Base-by-base conservation (phyloP, 2,113 vertebrate genomes). In the Corythaixoides concolor region DNA sequence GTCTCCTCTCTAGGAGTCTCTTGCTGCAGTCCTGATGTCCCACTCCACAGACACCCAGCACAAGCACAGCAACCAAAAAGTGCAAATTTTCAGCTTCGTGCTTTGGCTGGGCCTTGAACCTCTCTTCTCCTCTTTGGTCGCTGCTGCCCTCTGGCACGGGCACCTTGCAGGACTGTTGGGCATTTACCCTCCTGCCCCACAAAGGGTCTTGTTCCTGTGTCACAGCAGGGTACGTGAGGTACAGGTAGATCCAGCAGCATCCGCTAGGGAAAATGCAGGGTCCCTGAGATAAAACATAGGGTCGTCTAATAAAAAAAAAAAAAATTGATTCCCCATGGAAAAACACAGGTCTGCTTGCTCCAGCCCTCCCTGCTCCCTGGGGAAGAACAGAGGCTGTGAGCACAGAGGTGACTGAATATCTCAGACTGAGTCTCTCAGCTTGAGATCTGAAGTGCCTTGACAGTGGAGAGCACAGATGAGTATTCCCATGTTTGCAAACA, bases 171-270 rank as follows among this genome's bases (percentile, higher is more conserved):
- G 37, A 33, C 11, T 37, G 26, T 11, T 43, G 14, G 21, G n/a
- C 4, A 1, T 24, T 37, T 35, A 85, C 3, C 7, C 17, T 58
- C 23, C n/a, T 24, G 24, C 3, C 9, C 5, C 16, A 0, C 15
- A n/a, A n/a, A 84, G 7, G 30, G 12, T 50, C 24, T 76, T 82
- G 16, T 15, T 70, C 15, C 41, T 2, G 0, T 13, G 33, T 49
- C 3, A 0, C 35, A 90, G 30, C 1, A 20, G 30, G 8, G 17
- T 33, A 47, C 0, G 0, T 17, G 32, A 21, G 4, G 24, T 7
- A 2, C 24, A 86, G 22, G 85, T 4, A 60, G 32, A 68, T 50
- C 22, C n/a, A 45, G 21, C 47, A 92, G 62, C 35, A 69, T 21
- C 11, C 15, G 27, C 47, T 45, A 59, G 11, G 11, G 75, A 75